Base-by-base conservation (phyloP, 1,140 invertebrate species). In the Riptortus pedestris region DNA sequence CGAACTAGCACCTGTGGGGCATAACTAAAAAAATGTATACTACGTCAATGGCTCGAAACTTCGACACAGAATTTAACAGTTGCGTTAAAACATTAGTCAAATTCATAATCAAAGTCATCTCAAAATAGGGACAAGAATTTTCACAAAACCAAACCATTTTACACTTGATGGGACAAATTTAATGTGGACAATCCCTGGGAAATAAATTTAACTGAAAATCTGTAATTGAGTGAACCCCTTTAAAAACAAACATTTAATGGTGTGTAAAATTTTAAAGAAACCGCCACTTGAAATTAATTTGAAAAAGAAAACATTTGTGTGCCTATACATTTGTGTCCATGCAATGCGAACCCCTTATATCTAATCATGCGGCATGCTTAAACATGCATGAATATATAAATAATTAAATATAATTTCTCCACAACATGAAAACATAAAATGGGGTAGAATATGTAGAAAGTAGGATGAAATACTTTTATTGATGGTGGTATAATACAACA, bases 31-130 rank as follows among this genome's bases (percentile, higher is more conserved):
- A 47, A 26, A 47, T 47, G 51, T 51, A 64, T 45, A 16, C 38
- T 62, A 66, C 65, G 65, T 62, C 59, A 60, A 66, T 66, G 65
- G 65, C 65, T 66, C 65, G 65, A 65, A 60, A 38, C 58, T 65
- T 60, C 43, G 22, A 61, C 43, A 61, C 60, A 33, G 57, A 33
- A 2, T 18, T 59, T 59, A 47, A 47, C 2, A 47, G 27, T 28
- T 57, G 27, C 52, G 27, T n/a, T 14, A 27, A 27, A 57, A 24
- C 7, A 57, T 57, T 57, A 28, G 52, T 27, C 16, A 27, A 5
- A n/a, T n/a, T n/a, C n/a, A n/a, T n/a, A n/a, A n/a, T n/a, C n/a
- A n/a, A n/a, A n/a, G n/a, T n/a, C 27, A 27, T 24, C n/a, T 57
- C 14, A 16, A 16, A 24, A 16, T 26, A 16, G 52, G 27, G 27